Evolutionary conservation across 64 coral and sea anemone genomes (phyloP).

Genomic region (Montipora foliosa): DNA sequence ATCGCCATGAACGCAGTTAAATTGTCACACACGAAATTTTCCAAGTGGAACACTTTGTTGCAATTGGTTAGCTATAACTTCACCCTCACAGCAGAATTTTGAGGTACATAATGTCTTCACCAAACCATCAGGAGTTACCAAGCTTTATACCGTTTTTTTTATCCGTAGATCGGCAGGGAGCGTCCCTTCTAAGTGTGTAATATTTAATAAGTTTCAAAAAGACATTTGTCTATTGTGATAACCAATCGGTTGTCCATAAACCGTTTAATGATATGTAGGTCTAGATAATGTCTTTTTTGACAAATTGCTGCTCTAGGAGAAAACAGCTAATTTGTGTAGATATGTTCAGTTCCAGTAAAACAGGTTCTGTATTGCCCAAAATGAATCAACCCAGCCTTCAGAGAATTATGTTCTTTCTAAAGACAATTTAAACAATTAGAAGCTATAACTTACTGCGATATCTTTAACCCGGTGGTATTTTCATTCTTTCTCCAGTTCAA

Average conservation of each 20-base stretch:
- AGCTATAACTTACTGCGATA: not conserved
- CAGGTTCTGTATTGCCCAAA: not conserved
- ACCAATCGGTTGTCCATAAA: not conserved
- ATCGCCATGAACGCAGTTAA: too few species aligned
- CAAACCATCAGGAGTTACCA: too few species aligned
- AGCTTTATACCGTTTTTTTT: not conserved
- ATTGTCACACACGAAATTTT: too few species aligned
- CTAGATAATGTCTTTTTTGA: not conserved
- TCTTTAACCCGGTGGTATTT: not conserved
- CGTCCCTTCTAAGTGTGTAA: not conserved
- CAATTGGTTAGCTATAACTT: too few species aligned
- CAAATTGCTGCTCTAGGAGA: not conserved
- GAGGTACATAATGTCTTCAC: too few species aligned
- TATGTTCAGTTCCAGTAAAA: not conserved
- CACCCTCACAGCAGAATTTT: not conserved
- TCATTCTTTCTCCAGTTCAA: not conserved
- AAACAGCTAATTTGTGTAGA: not conserved
- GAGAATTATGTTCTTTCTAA: not conserved
- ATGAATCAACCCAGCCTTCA: not conserved
- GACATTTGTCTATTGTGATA: too few species aligned
- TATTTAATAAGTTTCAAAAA: not conserved
- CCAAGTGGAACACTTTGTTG: too few species aligned
- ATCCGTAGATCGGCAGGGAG: not conserved
- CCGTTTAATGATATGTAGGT: not conserved
- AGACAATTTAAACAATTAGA: not conserved